These are phyloP conservation scores for Meiosimyza platycephala DNA, from an alignment of 2,888 invertebrate genomes.

Conservation along the genomic window DNA sequence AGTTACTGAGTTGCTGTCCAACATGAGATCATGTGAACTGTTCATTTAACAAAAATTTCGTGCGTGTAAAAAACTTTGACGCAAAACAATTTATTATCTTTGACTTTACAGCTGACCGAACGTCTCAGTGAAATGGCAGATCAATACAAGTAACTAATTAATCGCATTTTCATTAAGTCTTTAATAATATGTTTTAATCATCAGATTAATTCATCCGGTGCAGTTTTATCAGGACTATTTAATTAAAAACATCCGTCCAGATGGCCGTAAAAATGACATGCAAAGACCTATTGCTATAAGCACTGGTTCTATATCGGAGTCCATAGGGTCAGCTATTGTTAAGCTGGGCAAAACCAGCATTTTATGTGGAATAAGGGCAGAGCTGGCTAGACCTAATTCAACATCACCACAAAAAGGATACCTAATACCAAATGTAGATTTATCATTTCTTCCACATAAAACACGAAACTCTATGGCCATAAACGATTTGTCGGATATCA, in stretches of 20 bases:
- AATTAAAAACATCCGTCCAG: slow-evolving; percentile 7
- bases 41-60: too few relatives aligned
- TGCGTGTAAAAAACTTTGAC: too few relatives aligned
- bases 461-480: neutral
- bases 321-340: slow-evolving; percentile 16
- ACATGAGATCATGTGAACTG: too few relatives aligned
- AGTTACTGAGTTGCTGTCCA: too few relatives aligned
- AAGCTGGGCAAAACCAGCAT: slow-evolving; percentile 15
- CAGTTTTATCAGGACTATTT: slow-evolving; percentile 14
- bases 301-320: slow-evolving; percentile 4
- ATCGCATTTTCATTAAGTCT: neutral
- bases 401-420: slow-evolving; percentile 7
- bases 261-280: slow-evolving; percentile 21
- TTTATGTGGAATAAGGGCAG: slow-evolving; percentile 23
- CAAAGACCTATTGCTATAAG: slow-evolving; percentile 15
- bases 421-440: slow-evolving; percentile 23
- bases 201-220: slow-evolving; percentile 5
- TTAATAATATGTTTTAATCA: neutral
- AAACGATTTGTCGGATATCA: slow-evolving; percentile 11
- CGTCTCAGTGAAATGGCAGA: neutral
- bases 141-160: slow-evolving; percentile 19
- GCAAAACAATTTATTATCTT: too few relatives aligned
- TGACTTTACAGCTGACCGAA: too few relatives aligned
- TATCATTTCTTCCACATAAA: slow-evolving; percentile 12
- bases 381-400: slow-evolving; percentile 10